These are phyloP conservation scores for Oscheius sp. DNA, from an alignment of 2,888 invertebrate genomes.

Conservation along the genomic window DNA sequence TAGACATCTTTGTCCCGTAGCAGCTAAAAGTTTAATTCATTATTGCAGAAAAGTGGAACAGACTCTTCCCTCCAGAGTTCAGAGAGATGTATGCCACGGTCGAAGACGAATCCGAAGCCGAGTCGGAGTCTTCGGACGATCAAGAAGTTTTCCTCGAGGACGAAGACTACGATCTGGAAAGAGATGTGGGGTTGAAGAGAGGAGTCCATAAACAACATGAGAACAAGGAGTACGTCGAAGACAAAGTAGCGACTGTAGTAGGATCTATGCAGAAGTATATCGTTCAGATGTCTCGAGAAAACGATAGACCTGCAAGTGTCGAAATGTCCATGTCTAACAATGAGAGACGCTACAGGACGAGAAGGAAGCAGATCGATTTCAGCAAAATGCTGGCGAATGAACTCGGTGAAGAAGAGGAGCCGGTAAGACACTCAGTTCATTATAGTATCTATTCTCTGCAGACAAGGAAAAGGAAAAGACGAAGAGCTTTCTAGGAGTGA, in stretches of 20 bases:
- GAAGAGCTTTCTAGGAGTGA: no score
- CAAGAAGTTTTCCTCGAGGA: not conserved
- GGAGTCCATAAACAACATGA: not conserved
- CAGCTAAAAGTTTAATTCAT: no score
- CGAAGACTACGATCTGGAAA: conserved; percentile 1
- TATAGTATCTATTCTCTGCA: no score
- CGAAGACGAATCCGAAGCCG: not conserved
- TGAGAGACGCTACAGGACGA: not conserved
- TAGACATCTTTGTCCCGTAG: no score
- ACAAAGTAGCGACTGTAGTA: not conserved
- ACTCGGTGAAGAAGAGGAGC: no score
- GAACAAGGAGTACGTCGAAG: not conserved
- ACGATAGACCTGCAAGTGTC: no score
- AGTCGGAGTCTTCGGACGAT: not conserved
- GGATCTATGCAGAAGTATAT: not conserved
- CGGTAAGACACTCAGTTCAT: no score
- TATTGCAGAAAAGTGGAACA: conserved; percentile 5
- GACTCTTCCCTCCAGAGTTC: conserved; percentile 2
- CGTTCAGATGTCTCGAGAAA: no score
- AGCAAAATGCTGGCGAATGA: not conserved
- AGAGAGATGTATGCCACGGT: not conserved
- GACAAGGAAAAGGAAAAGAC: no score
- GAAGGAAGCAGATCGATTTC: conserved; percentile 9
- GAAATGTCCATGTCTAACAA: no score
- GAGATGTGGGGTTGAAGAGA: not conserved